Evolutionary conservation across 2,113 vertebrate species (phyloP).

Genomic region (Gallinago undulata): DNA sequence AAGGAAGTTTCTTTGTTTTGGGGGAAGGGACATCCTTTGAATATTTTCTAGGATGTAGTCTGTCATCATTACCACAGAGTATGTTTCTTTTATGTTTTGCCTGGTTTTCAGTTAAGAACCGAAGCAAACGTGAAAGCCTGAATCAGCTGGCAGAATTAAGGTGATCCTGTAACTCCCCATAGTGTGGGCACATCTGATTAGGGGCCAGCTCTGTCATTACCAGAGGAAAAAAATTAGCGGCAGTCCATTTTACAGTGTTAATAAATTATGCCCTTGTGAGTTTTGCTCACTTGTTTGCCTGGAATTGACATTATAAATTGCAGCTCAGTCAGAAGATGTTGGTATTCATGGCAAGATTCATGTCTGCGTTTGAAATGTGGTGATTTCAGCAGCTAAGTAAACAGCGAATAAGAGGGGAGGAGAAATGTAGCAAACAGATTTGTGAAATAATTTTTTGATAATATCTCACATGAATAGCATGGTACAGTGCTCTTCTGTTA

Average conservation of each 20-base stretch:
- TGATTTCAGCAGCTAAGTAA: slow-evolving; percentile 23
- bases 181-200: neutral
- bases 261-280: slow-evolving; percentile 28
- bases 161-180: neutral
- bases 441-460: slow-evolving; percentile 27
- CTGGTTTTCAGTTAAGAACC: neutral
- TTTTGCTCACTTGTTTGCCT: slow-evolving; percentile 26
- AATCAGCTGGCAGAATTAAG: neutral
- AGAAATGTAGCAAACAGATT: neutral
- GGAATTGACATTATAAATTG: slow-evolving; percentile 46
- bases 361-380: neutral
- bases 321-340: slow-evolving; percentile 33
- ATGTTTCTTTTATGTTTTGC: slow-evolving; percentile 12
- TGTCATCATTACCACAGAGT: neutral
- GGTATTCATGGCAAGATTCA: slow-evolving; percentile 29
- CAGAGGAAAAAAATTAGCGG: slow-evolving; percentile 13
- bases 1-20: neutral
- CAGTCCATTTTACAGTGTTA: neutral
- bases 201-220: neutral
- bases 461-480: slow-evolving; percentile 3
- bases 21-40: neutral
- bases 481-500: neutral
- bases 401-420: neutral
- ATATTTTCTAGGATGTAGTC: neutral
- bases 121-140: slow-evolving; percentile 1